Percentiles rank a stretch among this genome's conserved stretches.
Conservation (phyloP, 2,113 vertebrate genomes). For the Myiagra hebetior region DNA sequence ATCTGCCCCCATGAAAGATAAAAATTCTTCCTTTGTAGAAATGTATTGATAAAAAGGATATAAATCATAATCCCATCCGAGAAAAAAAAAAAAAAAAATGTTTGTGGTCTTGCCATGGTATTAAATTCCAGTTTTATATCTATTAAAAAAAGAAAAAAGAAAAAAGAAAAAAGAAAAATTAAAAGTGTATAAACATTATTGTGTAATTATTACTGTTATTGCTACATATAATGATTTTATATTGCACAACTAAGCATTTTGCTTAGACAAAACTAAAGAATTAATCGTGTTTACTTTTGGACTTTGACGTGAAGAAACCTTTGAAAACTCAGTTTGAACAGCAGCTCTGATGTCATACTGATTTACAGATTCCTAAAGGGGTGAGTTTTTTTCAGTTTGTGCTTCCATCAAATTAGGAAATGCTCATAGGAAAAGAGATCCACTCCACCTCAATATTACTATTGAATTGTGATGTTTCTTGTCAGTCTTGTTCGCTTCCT, state of each 20-base stretch:
- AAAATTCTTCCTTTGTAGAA: neutral
- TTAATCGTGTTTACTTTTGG: neutral
- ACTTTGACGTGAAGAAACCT: neutral
- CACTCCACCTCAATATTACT: neutral
- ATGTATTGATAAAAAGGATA: neutral
- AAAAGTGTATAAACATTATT: too few relatives aligned
- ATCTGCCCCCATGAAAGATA: neutral
- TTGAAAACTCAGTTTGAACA: neutral
- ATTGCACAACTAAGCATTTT: neutral
- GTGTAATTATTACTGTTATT: neutral
- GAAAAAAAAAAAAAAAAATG: neutral
- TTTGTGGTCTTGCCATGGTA: neutral
- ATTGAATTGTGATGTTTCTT: neutral
- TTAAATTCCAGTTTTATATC: neutral
- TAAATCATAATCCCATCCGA: neutral
- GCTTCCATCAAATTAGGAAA: neutral
- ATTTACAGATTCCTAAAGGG: neutral
- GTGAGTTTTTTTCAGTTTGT: neutral
- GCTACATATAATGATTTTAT: neutral
- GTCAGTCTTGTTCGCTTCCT: neutral
- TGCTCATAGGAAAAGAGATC: neutral
- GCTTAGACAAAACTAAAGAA: neutral
- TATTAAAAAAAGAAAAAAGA: neutral
- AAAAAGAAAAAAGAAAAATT: neutral
- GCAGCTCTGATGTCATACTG: neutral